These are phyloP conservation scores for Bombus cullumanus DNA, from an alignment of 1,140 invertebrate genomes.

Conservation along the genomic window DNA sequence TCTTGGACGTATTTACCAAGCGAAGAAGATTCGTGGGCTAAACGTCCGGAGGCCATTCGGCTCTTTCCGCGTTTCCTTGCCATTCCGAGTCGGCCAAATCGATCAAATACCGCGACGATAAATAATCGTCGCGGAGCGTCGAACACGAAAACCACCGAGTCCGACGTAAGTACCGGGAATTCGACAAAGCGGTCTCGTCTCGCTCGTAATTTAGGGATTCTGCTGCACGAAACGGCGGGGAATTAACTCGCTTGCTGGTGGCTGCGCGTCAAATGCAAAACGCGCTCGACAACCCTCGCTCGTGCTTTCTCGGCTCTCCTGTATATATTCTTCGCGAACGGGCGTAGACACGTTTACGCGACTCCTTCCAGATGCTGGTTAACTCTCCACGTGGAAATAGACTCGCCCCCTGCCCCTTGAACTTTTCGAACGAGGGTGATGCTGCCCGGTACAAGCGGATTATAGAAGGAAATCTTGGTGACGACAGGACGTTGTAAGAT, in stretches of 20 bases:
- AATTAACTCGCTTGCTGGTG: constrained; percentile 2
- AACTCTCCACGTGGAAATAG: constrained; percentile 21
- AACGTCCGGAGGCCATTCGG: too few species aligned
- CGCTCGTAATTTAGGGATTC: background rate
- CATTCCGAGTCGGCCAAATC: too few species aligned
- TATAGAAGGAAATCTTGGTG: too few species aligned
- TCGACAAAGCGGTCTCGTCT: background rate
- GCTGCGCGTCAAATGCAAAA: constrained; percentile 12
- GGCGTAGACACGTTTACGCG: background rate
- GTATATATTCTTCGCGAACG: background rate
- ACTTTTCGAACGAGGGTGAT: background rate
- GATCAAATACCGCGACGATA: too few species aligned
- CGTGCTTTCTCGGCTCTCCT: background rate
- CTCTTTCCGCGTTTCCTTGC: too few species aligned
- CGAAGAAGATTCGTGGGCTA: background rate
- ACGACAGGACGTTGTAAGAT: too few species aligned
- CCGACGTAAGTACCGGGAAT: background rate
- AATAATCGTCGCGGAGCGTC: background rate
- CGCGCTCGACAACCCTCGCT: background rate
- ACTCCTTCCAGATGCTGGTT: background rate
- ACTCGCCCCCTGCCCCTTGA: background rate
- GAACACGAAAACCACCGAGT: background rate
- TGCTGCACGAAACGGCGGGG: background rate
- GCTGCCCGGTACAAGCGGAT: background rate
- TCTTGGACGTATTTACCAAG: background rate